Evolutionary conservation across 2,888 invertebrate genomes (phyloP).

Genomic region (Phytoseiulus persimilis): DNA sequence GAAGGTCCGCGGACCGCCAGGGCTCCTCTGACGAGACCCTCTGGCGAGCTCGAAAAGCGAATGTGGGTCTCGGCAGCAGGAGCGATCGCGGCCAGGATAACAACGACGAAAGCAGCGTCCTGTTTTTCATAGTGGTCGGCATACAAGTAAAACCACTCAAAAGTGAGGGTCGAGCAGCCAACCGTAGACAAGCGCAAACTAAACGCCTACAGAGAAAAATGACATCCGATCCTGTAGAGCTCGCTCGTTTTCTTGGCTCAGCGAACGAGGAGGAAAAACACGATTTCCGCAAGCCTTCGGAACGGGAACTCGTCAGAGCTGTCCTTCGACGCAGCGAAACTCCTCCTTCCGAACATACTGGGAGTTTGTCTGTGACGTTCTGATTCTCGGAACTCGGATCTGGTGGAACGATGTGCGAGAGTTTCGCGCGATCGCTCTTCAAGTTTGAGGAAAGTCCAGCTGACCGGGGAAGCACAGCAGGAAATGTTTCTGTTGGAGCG

Average conservation of each 20-base stretch:
- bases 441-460: too few relatives aligned
- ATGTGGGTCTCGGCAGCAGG: background rate
- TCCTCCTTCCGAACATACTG: too few relatives aligned
- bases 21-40: background rate
- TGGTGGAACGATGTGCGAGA: too few relatives aligned
- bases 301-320: background rate
- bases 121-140: background rate
- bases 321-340: too few relatives aligned
- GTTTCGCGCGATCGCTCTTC: too few relatives aligned
- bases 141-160: conserved; percentile 30
- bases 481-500: background rate
- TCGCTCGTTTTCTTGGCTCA: background rate
- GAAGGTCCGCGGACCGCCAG: too few relatives aligned
- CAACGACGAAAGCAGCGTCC: background rate
- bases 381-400: too few relatives aligned
- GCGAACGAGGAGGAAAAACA: background rate
- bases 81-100: background rate
- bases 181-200: background rate
- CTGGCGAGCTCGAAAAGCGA: background rate
- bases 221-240: background rate
- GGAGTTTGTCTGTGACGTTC: too few relatives aligned
- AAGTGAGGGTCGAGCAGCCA: background rate
- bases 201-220: background rate
- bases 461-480: background rate
- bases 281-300: background rate